phyloP scores from a whole-genome alignment of 1,140 invertebrate species.

The Heliconius hermathena region DNA sequence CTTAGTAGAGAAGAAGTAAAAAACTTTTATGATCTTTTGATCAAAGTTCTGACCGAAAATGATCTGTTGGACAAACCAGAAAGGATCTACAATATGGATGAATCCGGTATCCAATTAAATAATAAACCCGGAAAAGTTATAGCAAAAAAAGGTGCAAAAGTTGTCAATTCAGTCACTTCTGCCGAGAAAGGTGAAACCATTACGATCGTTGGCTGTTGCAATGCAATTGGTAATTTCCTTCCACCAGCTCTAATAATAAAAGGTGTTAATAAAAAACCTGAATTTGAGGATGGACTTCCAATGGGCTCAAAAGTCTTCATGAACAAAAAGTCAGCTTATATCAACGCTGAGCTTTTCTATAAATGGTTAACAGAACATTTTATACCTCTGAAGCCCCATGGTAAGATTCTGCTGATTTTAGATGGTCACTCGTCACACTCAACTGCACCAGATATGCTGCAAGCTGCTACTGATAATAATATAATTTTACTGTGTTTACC shows the following conservation, averaged over 20 bases:
- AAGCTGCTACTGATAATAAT: slow-evolving; percentile 59
- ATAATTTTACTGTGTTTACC: slow-evolving; percentile 51
- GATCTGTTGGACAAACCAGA: slow-evolving; percentile 55
- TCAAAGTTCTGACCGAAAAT: slow-evolving; percentile 42
- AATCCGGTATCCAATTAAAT: slow-evolving; percentile 64
- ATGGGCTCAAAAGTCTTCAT: no score
- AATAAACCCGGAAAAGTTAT: slow-evolving; percentile 66
- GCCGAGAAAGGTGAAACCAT: slow-evolving; percentile 63
- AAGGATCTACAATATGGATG: slow-evolving; percentile 66
- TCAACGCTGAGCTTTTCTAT: slow-evolving; percentile 53
- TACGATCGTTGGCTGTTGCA: slow-evolving; percentile 65
- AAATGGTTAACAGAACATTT: slow-evolving; percentile 68
- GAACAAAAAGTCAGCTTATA: no score
- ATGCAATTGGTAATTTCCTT: slow-evolving; percentile 48
- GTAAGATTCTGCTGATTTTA: slow-evolving; percentile 66
- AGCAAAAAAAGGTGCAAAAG: slow-evolving; percentile 66
- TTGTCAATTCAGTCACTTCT: slow-evolving; percentile 59
- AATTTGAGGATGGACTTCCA: no score
- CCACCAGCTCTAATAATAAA: slow-evolving; percentile 52
- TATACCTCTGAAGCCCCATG: slow-evolving; percentile 56
- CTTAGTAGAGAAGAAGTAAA: slow-evolving; percentile 33
- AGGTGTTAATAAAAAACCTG: slow-evolving; percentile 48
- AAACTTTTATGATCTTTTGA: slow-evolving; percentile 29
- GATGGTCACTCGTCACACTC: slow-evolving; percentile 67
- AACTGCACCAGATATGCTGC: slow-evolving; percentile 45